phyloP scores from a whole-genome alignment of 1,140 invertebrate genomes.

The Pseudoatta argentina region DNA sequence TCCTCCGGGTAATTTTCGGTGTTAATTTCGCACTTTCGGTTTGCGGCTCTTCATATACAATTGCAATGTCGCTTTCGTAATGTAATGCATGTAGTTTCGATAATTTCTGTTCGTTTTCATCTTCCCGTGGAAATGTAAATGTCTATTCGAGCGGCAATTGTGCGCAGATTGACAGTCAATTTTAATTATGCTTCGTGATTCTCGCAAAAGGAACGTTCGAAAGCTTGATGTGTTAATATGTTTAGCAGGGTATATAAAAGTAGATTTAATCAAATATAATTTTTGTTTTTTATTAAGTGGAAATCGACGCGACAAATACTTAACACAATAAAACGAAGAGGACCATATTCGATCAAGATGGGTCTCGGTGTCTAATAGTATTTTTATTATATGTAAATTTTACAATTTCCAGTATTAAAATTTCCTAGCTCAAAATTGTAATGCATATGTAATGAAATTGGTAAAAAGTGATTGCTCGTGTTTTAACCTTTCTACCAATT shows the following conservation, averaged over 20 bases:
- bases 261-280: constrained; percentile 6
- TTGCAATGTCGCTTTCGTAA: not conserved
- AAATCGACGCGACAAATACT: too few relatives aligned
- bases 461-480: too few relatives aligned
- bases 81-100: not conserved
- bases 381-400: too few relatives aligned
- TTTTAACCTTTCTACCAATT: too few relatives aligned
- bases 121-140: constrained; percentile 44
- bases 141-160: not conserved
- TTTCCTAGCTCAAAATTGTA: too few relatives aligned
- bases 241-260: not conserved
- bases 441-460: too few relatives aligned
- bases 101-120: constrained; percentile 51
- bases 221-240: not conserved
- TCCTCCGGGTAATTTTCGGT: constrained; percentile 17
- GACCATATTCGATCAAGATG: too few relatives aligned
- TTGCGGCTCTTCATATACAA: not conserved
- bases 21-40: constrained; percentile 14
- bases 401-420: too few relatives aligned
- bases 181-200: not conserved
- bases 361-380: too few relatives aligned
- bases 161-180: not conserved
- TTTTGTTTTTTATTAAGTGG: not conserved
- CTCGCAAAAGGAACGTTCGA: not conserved
- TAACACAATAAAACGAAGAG: too few relatives aligned